Evolutionary conservation across 64 coral and sea anemone species (phyloP), one percentile per base, ranked within the genome.

Genomic region (Pachyseris speciosa): DNA sequence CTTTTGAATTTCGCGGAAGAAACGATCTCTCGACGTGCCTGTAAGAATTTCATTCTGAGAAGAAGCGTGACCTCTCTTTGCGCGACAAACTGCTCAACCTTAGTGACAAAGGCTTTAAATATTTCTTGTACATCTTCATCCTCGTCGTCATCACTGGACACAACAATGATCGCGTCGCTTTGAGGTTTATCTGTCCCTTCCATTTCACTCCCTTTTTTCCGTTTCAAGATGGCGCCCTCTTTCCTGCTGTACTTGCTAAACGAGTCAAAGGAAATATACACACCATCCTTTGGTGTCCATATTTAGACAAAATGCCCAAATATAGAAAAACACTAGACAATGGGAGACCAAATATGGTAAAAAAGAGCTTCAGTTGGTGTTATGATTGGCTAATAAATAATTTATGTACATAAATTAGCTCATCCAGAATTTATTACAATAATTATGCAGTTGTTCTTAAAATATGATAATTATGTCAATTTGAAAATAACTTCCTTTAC

Each of bases 101-200:
- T 65, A n/a, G 72, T 71, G 19, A 90, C 69, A 96, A 96, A 96
- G 5, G 22, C 63, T 38, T 74, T 64, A 20, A 96, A 96, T 79
- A 96, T 91, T 19, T 84, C 86, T 43, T 80, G 61, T 3, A 79
- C 84, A 17, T 92, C 69, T 85, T 89, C 89, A 33, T 93, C 71
- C 20, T 89, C 79, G 16, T 96, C 95, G 5, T 96, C 91, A 12
- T 96, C 95, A 48, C 95, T 93, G 55, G 84, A 80, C 4, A 90
- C 43, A 3, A 96, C 57, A 4, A 89, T 43, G 45, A 93, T 72
- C 31, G 72, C n/a, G 4, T 42, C 26, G 55, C 41, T 38, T 63
- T 10, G 37, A 48, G 50, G 1, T 42, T 50, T 70, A 31, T 32
- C 53, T 25, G 15, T 9, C 12, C 58, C 40, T 17, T 89, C 80